Conservation (phyloP, 2,113 vertebrate genomes). For the Narcine bancroftii region DNA sequence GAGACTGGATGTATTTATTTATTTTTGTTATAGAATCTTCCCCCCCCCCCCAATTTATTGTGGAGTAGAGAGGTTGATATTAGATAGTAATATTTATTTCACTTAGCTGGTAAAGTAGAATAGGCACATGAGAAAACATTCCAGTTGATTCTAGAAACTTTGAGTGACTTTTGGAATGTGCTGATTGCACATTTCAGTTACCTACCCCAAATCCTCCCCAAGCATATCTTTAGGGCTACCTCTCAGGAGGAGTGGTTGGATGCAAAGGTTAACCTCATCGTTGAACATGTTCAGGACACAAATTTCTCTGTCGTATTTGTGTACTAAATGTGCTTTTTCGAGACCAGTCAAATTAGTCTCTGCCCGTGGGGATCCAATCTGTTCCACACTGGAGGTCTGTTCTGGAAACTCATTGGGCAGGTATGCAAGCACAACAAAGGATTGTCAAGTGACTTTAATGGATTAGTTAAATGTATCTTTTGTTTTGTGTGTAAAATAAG, state of each 20-base stretch:
- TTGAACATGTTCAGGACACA: too few species aligned
- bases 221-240: too few species aligned
- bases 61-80: neutral
- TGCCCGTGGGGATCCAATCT: neutral
- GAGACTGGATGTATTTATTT: neutral
- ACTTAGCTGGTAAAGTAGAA: too few species aligned
- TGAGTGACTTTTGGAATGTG: neutral
- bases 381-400: neutral
- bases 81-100: neutral
- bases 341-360: too few species aligned
- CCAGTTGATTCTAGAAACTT: neutral
- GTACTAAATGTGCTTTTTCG: too few species aligned
- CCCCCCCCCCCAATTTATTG: neutral
- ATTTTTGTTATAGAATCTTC: neutral
- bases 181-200: too few species aligned
- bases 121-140: neutral
- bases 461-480: neutral
- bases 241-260: too few species aligned
- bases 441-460: neutral
- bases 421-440: neutral
- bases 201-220: too few species aligned
- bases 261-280: too few species aligned
- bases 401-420: neutral
- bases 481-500: neutral
- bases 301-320: too few species aligned